These are phyloP conservation scores for Kryptolebias marmoratus DNA, from an alignment of 2,113 vertebrate species.

Conservation along the genomic window DNA sequence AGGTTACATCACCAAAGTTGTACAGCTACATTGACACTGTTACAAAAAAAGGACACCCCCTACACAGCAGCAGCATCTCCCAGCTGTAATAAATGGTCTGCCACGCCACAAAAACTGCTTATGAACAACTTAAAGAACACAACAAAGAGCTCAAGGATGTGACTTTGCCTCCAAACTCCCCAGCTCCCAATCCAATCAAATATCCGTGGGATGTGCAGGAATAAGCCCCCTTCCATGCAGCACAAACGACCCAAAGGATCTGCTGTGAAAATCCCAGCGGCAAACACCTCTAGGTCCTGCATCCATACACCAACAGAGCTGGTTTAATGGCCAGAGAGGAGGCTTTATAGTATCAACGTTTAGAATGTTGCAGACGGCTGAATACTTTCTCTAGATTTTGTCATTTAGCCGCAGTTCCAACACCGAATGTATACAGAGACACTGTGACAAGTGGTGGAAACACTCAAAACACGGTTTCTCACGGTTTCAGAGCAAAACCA, in stretches of 20 bases:
- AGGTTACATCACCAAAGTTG: neutral
- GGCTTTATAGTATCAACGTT: too few species aligned
- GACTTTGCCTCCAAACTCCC: conserved; percentile 2
- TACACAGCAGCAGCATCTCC: neutral
- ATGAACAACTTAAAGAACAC: conserved; percentile 5
- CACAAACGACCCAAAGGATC: neutral
- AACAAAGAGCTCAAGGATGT: neutral
- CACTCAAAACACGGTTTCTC: too few species aligned
- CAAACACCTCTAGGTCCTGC: neutral
- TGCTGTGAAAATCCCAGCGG: neutral
- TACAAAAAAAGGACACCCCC: neutral
- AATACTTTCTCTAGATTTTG: neutral
- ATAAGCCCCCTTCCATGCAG: conserved; percentile 1
- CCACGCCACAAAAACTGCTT: conserved; percentile 5
- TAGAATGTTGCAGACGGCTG: too few species aligned
- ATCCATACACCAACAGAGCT: neutral
- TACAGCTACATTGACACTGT: neutral
- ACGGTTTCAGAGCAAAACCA: too few species aligned
- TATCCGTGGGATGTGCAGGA: conserved; percentile 9
- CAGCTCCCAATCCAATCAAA: conserved; percentile 24
- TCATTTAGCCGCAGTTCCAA: neutral
- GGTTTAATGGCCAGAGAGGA: neutral
- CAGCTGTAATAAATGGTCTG: neutral
- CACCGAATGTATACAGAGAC: too few species aligned
- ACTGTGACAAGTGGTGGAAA: too few species aligned